Base-by-base conservation (phyloP, 2,888 invertebrate genomes). In the Drosophila eohydei region DNA sequence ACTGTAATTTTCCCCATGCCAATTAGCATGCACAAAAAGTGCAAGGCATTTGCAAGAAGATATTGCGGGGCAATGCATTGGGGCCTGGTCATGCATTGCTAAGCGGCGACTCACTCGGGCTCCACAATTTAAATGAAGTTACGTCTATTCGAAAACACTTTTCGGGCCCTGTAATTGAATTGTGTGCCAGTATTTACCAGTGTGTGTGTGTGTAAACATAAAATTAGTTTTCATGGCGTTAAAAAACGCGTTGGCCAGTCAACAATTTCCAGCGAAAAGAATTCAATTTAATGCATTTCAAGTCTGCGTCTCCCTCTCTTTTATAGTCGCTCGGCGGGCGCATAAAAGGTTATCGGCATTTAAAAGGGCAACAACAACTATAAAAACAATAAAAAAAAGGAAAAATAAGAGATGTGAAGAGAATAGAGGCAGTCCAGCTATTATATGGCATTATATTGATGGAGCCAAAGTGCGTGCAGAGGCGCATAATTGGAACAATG, bases 141-240 rank as follows among this genome's bases (percentile, higher is more conserved):
- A 75, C 73, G 71, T 78, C 74, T 68, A 70, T 65, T 66, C 74
- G 28, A 66, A 60, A 58, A 61, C 79, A 69, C 75, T 84, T 81
- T 81, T 84, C 74, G 71, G 78, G 68, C 78, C 72, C 65, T 66
- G 87, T 83, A 83, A 83, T 83, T 83, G 89, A 83, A 83, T 89
- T 76, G 83, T 68, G 76, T 56, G 32, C 21, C 30, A 51, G 41
- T 55, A 44, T 50, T 21, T 21, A 21, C 21, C 21, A 21, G 36
- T 65, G 16, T 44, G 46, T 59, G 71, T 66, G 74, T 66, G 78
- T 78, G 87, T 80, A 74, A 84, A 84, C 82, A 87, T 87, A 84
- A 85, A 88, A 88, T 85, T 87, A 84, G 89, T 87, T 85, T 85
- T 87, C 84, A 88, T 87, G 87, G 89, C 89, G 89, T 89, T 84